Base-by-base conservation (phyloP, 64 coral and sea anemone species). In the Montipora cactus region DNA sequence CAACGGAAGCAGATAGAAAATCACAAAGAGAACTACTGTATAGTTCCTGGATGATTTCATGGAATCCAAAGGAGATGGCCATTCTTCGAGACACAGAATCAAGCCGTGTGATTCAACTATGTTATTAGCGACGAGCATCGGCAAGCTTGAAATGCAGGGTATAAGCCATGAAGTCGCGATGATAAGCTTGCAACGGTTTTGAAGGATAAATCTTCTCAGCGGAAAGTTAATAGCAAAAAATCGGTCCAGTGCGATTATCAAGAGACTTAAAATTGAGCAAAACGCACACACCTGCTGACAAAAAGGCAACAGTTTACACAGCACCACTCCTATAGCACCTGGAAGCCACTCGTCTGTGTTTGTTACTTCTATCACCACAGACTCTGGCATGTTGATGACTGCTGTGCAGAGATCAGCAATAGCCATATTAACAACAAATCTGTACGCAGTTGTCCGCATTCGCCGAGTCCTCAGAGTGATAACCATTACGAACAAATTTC, bases 251-350 rank as follows among this genome's bases (percentile, higher is more conserved):
- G 92, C 80, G 49, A 93, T 93, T 10, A 46, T 61, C 3, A 73
- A 44, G 19, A 93, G 64, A 58, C 92, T 93, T 5, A 93, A 58
- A 37, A 88, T 88, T 1, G 92, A 76, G 22, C 84, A 87, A 37
- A 79, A 77, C 15, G 86, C 67, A 2, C 83, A 88, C 14, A 87
- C 62, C 4, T 78, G 83, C 28, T 93, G 83, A 8, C 76, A 55
- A 37, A 93, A 77, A 2, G 92, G 92, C 15, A 87, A 69, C 7
- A 88, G 58, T 59, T 93, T 93, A 88, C 92, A 93, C 7, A 93
- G 59, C 7, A 88, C 79, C 12, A 88, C 59, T 0, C 83, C 92
- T 3, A 76, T 16, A 7, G 47, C 50, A 51, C 82, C 82, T 21
- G 62, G 45, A 7, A 86, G 48, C 82, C 82, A 86, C 44, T 86